Percentiles rank a stretch among this genome's conserved stretches.
Evolutionary conservation across 2,113 vertebrate genomes (phyloP).

Genomic region (Embiotoca jacksoni): DNA sequence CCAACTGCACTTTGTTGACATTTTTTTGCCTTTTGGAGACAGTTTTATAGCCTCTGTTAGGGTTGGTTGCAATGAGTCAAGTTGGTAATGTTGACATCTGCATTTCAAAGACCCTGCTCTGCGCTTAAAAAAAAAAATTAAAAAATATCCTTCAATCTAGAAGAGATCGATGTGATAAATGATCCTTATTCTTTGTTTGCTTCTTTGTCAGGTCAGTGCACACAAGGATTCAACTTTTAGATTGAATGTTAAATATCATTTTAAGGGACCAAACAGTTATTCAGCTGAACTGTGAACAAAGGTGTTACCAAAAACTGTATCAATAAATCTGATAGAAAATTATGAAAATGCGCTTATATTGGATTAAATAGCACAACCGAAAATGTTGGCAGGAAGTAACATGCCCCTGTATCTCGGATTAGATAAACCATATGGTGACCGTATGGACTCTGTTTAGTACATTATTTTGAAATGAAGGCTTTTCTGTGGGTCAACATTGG

Average conservation of each 20-base stretch:
- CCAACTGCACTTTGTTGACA: constrained; percentile 9
- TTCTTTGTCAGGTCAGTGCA: no score
- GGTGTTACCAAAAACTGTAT: neutral
- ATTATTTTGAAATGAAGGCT: constrained; percentile 6
- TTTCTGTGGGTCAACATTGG: constrained; percentile 42
- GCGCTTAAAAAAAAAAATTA: neutral
- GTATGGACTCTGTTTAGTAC: constrained; percentile 23
- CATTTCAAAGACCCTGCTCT: constrained; percentile 22
- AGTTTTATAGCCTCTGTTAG: constrained; percentile 39
- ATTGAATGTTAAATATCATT: no score
- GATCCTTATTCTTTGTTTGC: neutral
- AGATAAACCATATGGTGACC: constrained; percentile 15
- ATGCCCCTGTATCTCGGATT: neutral
- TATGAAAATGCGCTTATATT: neutral
- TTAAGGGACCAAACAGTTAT: neutral
- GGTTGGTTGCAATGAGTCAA: constrained; percentile 39
- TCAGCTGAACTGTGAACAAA: neutral
- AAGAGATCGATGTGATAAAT: constrained; percentile 3
- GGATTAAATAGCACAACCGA: no score
- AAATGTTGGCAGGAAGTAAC: neutral
- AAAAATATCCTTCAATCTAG: neutral
- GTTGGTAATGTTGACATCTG: constrained; percentile 24
- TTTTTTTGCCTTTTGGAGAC: constrained; percentile 30
- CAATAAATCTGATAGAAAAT: neutral
- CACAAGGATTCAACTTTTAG: no score